These are phyloP conservation scores for Pitta sordida DNA, from an alignment of 2,113 vertebrate genomes.

Conservation along the genomic window DNA sequence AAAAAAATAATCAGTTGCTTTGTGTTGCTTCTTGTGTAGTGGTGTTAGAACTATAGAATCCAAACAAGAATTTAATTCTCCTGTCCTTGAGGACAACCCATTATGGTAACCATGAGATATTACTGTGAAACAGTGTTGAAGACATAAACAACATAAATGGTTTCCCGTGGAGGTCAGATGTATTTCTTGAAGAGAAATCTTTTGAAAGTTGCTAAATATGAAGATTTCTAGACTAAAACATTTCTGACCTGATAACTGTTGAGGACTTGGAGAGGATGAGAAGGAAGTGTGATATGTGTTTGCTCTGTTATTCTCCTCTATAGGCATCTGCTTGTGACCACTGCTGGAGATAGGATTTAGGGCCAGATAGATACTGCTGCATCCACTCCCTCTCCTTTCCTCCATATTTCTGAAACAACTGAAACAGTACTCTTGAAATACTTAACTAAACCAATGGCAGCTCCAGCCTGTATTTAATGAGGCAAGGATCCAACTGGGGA, in stretches of 20 bases:
- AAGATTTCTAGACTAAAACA: not conserved
- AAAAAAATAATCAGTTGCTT: not conserved
- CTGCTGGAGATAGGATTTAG: not conserved
- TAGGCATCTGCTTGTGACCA: not conserved
- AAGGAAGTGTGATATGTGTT: fast-evolving
- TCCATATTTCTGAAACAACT: not conserved
- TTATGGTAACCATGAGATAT: not conserved
- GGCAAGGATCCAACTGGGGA: not conserved
- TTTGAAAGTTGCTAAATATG: not conserved
- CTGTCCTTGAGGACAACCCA: not conserved
- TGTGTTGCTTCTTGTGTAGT: not conserved
- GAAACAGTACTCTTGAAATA: not conserved
- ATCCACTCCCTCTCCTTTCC: not conserved
- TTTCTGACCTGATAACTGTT: not conserved
- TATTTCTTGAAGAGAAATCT: not conserved
- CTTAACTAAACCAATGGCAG: not conserved
- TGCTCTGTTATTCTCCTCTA: not conserved
- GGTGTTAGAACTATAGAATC: not conserved
- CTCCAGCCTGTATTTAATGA: not conserved
- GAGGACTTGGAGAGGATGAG: not conserved
- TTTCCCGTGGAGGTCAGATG: not conserved
- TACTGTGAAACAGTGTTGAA: not conserved
- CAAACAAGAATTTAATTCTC: not conserved
- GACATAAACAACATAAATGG: not conserved
- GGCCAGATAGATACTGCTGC: not conserved